phyloP scores from a whole-genome alignment of 2,113 vertebrate species.

The Phalacrocorax aristotelis region DNA sequence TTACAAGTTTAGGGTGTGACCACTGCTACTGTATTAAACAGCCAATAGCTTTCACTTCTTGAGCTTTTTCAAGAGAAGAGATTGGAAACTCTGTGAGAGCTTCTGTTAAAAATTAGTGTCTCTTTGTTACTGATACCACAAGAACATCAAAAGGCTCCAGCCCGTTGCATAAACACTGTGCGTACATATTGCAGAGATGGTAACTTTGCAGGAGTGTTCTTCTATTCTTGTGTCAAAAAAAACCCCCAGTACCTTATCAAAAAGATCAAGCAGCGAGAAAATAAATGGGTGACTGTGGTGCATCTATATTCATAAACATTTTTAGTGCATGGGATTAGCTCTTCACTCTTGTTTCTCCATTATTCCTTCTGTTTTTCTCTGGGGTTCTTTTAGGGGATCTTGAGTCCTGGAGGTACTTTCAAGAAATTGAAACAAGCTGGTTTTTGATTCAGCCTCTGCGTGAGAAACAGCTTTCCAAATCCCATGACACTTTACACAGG shows the following conservation, averaged over 20 bases:
- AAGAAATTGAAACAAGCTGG: not conserved
- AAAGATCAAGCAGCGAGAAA: not conserved
- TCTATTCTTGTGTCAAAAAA: not conserved
- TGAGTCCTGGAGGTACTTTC: not conserved
- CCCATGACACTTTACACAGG: not conserved
- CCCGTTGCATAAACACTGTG: fast-evolving
- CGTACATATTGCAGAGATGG: not conserved
- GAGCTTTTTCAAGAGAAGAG: not conserved
- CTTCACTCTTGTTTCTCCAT: not conserved
- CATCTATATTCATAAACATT: not conserved
- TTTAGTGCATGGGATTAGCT: not conserved
- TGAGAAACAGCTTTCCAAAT: conserved; percentile 7
- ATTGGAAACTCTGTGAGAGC: fast-evolving
- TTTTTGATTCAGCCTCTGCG: not conserved
- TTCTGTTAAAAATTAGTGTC: not conserved
- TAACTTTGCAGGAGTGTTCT: not conserved
- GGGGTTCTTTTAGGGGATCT: not conserved
- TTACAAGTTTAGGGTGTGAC: not conserved
- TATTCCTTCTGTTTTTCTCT: not conserved
- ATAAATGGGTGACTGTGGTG: not conserved
- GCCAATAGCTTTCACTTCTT: not conserved
- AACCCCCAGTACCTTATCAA: fast-evolving
- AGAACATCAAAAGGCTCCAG: not conserved
- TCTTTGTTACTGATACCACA: not conserved
- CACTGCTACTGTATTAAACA: not conserved